Conservation (phyloP, 2,113 vertebrate species). For the Eidolon helvum region DNA sequence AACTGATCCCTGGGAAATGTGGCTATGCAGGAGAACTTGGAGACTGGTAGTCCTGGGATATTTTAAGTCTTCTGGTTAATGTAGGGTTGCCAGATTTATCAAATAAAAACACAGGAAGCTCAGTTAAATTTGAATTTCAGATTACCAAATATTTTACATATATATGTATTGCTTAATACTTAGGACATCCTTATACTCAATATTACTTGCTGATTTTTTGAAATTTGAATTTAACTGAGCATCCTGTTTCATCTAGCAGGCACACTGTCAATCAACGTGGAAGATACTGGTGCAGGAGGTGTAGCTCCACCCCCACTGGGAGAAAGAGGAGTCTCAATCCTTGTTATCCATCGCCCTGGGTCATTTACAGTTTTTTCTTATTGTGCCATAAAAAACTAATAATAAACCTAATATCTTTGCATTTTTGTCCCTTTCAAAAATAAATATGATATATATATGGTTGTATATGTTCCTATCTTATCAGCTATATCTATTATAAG, state of each 20-base stretch:
- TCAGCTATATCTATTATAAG: background rate
- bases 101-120: background rate
- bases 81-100: background rate
- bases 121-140: background rate
- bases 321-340: background rate
- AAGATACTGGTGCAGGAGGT: background rate
- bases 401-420: background rate
- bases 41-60: rapidly evolving
- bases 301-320: background rate
- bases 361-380: background rate
- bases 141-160: background rate
- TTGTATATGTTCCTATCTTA: background rate
- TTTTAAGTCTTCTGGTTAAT: background rate
- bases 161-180: background rate
- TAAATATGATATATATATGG: background rate
- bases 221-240: background rate
- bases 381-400: background rate
- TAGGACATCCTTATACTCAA: background rate
- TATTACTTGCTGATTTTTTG: background rate
- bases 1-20: background rate
- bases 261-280: background rate
- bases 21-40: background rate
- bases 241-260: background rate
- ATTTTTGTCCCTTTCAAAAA: background rate
- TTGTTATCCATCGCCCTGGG: background rate